These are phyloP conservation scores for Gorsachius goisagi DNA, from an alignment of 2,113 vertebrate species.

Conservation along the genomic window DNA sequence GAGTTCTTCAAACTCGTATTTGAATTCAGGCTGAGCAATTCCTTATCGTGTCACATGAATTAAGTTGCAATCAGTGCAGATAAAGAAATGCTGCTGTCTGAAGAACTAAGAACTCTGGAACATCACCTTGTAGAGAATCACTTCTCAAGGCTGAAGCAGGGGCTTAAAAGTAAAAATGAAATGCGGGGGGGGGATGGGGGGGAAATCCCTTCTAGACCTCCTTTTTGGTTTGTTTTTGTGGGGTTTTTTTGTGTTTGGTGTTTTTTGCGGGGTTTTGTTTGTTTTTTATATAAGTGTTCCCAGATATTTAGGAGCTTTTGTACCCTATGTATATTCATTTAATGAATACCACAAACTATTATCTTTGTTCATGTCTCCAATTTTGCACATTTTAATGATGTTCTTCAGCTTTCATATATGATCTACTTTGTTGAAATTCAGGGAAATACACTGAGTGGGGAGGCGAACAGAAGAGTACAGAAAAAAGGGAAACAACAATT, in stretches of 20 bases:
- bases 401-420: neutral
- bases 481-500: neutral
- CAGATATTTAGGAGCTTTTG: neutral
- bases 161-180: neutral
- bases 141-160: neutral
- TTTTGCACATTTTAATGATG: neutral
- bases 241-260: neutral
- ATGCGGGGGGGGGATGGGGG: neutral
- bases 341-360: neutral
- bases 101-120: neutral
- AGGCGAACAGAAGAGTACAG: neutral
- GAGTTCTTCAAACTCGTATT: neutral
- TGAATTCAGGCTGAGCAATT: neutral
- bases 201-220: neutral
- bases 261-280: neutral
- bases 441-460: neutral
- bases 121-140: neutral
- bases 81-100: neutral
- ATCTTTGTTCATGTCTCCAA: neutral
- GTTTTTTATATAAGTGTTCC: neutral
- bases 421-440: neutral
- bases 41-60: neutral
- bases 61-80: neutral
- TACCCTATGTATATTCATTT: neutral
- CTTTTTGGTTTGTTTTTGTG: neutral